Evolutionary conservation across 2,888 invertebrate genomes (phyloP).

Genomic region (Cephus spinipes): DNA sequence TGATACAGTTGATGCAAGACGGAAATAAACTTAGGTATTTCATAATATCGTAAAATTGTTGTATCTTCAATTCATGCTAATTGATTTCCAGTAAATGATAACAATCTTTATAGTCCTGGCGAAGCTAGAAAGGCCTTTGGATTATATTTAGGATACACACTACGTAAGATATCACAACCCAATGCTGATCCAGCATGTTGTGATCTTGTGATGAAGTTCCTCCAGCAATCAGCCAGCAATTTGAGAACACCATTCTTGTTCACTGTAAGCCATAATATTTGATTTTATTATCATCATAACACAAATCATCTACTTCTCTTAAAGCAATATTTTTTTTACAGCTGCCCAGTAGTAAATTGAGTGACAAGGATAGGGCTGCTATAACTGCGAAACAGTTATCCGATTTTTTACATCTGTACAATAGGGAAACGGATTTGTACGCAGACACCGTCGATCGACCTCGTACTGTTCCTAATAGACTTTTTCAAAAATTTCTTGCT

Average conservation of each 20-base stretch:
- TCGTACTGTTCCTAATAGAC: conserved; percentile 69
- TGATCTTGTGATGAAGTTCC: conserved; percentile 80
- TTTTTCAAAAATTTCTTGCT: conserved; percentile 73
- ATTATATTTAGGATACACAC: conserved; percentile 79
- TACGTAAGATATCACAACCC: conserved; percentile 75
- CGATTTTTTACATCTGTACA: conserved; percentile 87
- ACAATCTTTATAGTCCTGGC: conserved; percentile 58
- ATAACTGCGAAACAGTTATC: conserved; percentile 86
- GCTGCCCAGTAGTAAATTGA: conserved; percentile 79
- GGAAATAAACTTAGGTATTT: conserved; percentile 76
- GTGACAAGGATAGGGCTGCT: conserved; percentile 85
- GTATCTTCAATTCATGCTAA: background rate
- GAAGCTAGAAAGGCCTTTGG: conserved; percentile 84
- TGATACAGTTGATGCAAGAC: conserved; percentile 73
- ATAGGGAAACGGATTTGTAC: conserved; percentile 84
- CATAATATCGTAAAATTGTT: conserved; percentile 47
- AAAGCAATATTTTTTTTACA: conserved; percentile 55
- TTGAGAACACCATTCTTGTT: conserved; percentile 78
- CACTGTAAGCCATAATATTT: conserved; percentile 65
- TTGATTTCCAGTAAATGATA: conserved; percentile 10
- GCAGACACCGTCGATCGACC: conserved; percentile 78
- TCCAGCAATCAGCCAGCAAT: conserved; percentile 78
- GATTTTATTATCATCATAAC: background rate
- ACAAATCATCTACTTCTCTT: background rate
- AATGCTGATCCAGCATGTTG: conserved; percentile 65